Evolutionary conservation across 2,888 invertebrate species (phyloP), one percentile per base, ranked within the genome.

Genomic region (Microctonus aethiopoides): DNA sequence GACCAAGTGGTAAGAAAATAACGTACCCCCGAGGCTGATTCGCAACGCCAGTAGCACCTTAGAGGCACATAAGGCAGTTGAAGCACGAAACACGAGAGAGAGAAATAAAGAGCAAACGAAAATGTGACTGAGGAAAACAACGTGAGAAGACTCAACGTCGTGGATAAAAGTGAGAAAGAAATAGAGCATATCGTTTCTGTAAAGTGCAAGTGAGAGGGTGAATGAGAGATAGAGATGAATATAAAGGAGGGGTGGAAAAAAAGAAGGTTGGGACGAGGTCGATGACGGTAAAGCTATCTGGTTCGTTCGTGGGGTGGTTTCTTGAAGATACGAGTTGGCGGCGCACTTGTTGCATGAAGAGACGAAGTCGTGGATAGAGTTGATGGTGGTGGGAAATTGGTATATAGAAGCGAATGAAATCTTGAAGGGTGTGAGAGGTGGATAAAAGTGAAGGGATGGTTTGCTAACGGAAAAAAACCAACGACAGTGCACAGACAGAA

Each of bases 331-430:
- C 69, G 74, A 72, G 70, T 67, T 65, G 70, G 57, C 54, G 57
- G 70, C 56, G 57, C 86, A 86, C 86, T 86, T 86, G 86, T 86
- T 86, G 86, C 86, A 72, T 80, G 72, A 76, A 60, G 74, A 73
- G 75, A 66, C 73, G 74, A 68, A 72, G 70, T 67, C 59, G 63
- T 51, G 63, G 41, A 59, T 51, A 39, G 64, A 68, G 57, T 46
- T 34, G 29, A 26, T 70, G 73, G 74, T 74, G 66, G 7, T 46
- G 71, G 67, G 71, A 75, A n/a, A 16, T 46, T n/a, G 16, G 16
- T 16, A 46, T 16, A 16, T 16, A 46, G 46, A 16, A 46, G 16
- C 46, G 20, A 46, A 46, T 46, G 9, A 46, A 46, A 46, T 46
- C 16, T 1, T 46, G 20, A 7, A 16, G 16, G 46, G n/a, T 16